phyloP scores from a whole-genome alignment of 2,797 vertebrate species.

The Myotis planiceps region DNA sequence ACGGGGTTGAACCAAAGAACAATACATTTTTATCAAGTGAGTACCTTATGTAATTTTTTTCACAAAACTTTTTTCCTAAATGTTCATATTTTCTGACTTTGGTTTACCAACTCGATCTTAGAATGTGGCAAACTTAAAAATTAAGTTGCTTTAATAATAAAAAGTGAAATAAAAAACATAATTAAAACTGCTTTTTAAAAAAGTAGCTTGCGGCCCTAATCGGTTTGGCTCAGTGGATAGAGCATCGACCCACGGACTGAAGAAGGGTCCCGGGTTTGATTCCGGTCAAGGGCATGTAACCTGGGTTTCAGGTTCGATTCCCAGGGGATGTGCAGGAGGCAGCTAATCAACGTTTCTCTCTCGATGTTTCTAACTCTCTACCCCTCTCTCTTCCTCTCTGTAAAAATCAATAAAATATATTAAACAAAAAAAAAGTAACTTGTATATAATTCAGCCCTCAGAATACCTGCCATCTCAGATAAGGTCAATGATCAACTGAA shows the following conservation, averaged over 20 bases:
- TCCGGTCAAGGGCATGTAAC: no score
- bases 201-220: no score
- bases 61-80: not conserved
- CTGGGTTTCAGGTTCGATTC: no score
- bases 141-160: conserved; percentile 20
- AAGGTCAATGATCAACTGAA: not conserved
- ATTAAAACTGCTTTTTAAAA: not conserved
- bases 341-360: no score
- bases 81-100: not conserved
- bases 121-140: not conserved
- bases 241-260: no score
- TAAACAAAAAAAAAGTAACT: not conserved
- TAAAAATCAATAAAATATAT: no score
- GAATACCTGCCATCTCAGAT: not conserved
- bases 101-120: not conserved
- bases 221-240: no score
- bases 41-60: not conserved
- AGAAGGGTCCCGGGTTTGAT: no score
- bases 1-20: not conserved
- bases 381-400: no score
- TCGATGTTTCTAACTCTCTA: no score
- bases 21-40: not conserved
- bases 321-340: no score
- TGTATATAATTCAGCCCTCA: not conserved
- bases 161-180: conserved; percentile 2